Conservation (phyloP, 2,888 invertebrate genomes). For the Arrhopalites spinosus region DNA sequence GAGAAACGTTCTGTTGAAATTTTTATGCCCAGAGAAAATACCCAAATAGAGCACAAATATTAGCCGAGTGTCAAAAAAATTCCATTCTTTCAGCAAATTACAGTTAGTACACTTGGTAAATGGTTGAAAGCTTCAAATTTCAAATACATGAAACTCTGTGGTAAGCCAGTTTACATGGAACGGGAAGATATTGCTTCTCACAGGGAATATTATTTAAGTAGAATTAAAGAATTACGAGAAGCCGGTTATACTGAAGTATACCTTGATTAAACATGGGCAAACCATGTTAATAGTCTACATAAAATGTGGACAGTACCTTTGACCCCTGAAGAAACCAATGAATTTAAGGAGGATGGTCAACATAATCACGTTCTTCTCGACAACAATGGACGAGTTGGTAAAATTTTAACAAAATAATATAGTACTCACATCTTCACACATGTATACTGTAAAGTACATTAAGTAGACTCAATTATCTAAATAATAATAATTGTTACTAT, state of each 20-base stretch:
- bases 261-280: constrained; percentile 15
- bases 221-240: not conserved
- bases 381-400: not conserved
- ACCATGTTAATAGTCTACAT: not conserved
- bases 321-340: not conserved
- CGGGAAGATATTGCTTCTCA: not conserved
- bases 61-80: not conserved
- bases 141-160: constrained; percentile 2
- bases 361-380: not conserved
- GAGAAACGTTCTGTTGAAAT: too few species aligned
- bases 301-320: not conserved
- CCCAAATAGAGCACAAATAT: constrained; percentile 30
- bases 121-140: constrained; percentile 4
- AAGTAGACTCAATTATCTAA: not conserved
- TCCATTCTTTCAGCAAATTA: not conserved
- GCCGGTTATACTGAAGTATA: too few species aligned
- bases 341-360: constrained; percentile 3
- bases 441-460: not conserved
- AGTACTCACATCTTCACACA: too few species aligned
- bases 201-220: not conserved
- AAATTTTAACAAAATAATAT: not conserved
- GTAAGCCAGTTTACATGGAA: constrained; percentile 9
- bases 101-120: not conserved
- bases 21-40: not conserved
- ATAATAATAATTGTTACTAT: not conserved